Percentiles rank a stretch among this genome's conserved stretches.
phyloP scores from a whole-genome alignment of 2,797 vertebrate species.

The Melanotaenia maccullochi region DNA sequence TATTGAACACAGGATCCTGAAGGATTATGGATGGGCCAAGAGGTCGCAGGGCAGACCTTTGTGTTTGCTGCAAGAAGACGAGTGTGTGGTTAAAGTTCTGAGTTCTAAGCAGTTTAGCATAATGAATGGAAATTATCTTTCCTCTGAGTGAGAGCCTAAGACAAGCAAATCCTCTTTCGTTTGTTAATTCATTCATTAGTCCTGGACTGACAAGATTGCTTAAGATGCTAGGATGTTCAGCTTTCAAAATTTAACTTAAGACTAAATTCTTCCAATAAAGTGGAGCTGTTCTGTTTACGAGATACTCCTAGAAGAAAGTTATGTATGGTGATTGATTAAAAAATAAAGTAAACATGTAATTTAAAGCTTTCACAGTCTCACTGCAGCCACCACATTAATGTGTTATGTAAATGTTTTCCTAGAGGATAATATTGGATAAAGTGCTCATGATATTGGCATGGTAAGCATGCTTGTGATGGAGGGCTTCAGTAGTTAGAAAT shows the following conservation, averaged over 20 bases:
- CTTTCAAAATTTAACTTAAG: conserved; percentile 44
- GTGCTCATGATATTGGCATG: conserved; percentile 48
- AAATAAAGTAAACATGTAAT: conserved; percentile 51
- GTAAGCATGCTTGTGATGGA: conserved; percentile 48
- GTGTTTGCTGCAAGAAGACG: conserved; percentile 47
- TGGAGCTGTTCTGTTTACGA: conserved; percentile 25
- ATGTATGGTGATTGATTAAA: conserved; percentile 45
- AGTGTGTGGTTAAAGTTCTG: conserved; percentile 61
- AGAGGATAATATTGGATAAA: conserved; percentile 46
- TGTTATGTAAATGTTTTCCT: conserved; percentile 46
- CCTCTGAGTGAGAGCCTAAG: conserved; percentile 52
- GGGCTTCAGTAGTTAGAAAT: conserved; percentile 45
- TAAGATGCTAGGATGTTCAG: conserved; percentile 31
- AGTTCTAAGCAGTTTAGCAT: conserved; percentile 75
- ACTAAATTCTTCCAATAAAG: conserved; percentile 29
- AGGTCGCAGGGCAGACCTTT: conserved; percentile 57
- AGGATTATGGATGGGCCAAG: conserved; percentile 73
- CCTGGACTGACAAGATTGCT: conserved; percentile 49
- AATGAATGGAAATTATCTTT: conserved; percentile 81
- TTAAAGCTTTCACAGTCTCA: conserved; percentile 30
- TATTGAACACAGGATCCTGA: conserved; percentile 78
- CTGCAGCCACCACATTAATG: conserved; percentile 29
- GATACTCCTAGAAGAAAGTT: background rate
- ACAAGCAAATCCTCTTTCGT: conserved; percentile 74
- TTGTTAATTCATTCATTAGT: conserved; percentile 75